These are phyloP conservation scores for Pipistrellus pipistrellus DNA, from an alignment of 2,797 vertebrate species.

Conservation along the genomic window DNA sequence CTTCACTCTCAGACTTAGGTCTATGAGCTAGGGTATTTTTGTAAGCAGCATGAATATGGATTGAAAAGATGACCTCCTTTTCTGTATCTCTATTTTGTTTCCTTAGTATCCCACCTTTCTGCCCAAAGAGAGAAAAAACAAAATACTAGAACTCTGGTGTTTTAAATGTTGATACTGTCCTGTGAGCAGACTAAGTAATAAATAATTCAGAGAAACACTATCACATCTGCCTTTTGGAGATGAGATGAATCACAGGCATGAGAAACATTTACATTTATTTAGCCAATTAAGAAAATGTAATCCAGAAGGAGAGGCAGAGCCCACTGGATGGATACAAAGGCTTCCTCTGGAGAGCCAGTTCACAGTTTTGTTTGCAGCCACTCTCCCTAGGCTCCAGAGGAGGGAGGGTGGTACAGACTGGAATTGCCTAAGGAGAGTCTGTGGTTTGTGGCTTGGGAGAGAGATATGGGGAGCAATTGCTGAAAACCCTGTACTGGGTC, in stretches of 20 bases:
- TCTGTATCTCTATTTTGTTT: not conserved
- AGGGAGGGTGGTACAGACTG: not conserved
- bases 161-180: not conserved
- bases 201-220: not conserved
- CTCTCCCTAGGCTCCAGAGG: not conserved
- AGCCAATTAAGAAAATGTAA: not conserved
- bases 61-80: not conserved
- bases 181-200: not conserved
- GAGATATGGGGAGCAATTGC: not conserved
- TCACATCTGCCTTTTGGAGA: not conserved
- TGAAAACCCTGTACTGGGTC: not conserved
- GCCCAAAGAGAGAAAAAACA: not conserved
- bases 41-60: not conserved
- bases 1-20: not conserved
- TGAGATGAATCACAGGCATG: not conserved
- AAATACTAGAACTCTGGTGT: not conserved
- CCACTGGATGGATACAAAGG: no score
- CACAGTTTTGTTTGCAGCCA: not conserved
- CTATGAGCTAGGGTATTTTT: not conserved
- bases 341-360: not conserved
- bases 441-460: not conserved
- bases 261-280: not conserved
- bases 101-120: not conserved
- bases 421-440: not conserved
- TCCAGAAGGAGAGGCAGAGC: not conserved